Percentiles rank a stretch among this genome's conserved stretches.
These are phyloP conservation scores for Dendroctonus ponderosae DNA, from an alignment of 1,140 invertebrate genomes.

Conservation along the genomic window DNA sequence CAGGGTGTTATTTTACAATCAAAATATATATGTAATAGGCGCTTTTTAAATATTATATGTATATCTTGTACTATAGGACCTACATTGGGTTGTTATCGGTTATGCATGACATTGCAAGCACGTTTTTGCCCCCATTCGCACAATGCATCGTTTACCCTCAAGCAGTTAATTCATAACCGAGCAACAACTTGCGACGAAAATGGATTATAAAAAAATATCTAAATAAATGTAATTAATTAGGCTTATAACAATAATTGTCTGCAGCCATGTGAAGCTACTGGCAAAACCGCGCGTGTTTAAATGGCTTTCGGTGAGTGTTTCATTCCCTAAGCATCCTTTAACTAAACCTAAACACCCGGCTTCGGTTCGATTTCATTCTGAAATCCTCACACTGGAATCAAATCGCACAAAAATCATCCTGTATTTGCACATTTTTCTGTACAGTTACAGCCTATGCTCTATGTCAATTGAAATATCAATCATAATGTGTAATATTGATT, in stretches of 20 bases:
- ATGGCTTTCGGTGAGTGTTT: too few relatives aligned
- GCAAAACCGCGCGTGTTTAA: too few relatives aligned
- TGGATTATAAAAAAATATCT: background rate
- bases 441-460: background rate
- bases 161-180: background rate
- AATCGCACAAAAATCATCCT: too few relatives aligned
- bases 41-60: constrained; percentile 10
- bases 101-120: too few relatives aligned
- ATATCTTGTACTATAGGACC: background rate
- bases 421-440: too few relatives aligned
- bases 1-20: constrained; percentile 19
- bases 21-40: constrained; percentile 1
- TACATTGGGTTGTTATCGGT: background rate
- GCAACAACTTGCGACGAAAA: background rate
- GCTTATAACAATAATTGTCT: background rate
- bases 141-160: background rate
- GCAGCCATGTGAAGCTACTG: background rate
- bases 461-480: constrained; percentile 12
- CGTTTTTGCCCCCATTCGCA: background rate
- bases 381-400: too few relatives aligned
- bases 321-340: too few relatives aligned
- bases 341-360: too few relatives aligned
- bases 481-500: constrained; percentile 8
- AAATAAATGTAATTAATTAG: background rate
- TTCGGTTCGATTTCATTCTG: too few relatives aligned